Evolutionary conservation across 2,113 vertebrate species (phyloP).

Genomic region (Notarius lentiginosus): DNA sequence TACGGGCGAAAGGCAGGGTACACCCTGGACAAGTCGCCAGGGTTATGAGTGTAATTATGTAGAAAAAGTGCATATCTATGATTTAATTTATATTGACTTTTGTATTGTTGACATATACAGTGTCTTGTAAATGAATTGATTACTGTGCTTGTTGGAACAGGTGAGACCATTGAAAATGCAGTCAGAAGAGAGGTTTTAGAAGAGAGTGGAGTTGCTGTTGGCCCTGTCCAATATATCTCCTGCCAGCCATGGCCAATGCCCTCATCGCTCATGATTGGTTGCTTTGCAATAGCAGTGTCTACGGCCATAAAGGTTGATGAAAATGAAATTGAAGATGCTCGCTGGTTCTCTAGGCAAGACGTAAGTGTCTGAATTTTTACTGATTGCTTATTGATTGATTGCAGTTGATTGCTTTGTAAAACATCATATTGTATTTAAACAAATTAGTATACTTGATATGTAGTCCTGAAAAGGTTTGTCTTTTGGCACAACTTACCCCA

Average conservation of each 20-base stretch:
- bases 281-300: conserved; percentile 83
- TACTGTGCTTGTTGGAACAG: conserved; percentile 64
- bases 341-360: conserved; percentile 91
- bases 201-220: conserved; percentile 86
- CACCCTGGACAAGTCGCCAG: too few relatives aligned
- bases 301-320: conserved; percentile 89
- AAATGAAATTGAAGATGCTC: conserved; percentile 92
- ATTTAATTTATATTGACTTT: background rate
- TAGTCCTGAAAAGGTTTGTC: too few relatives aligned
- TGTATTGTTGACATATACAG: background rate
- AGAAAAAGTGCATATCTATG: background rate
- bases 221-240: conserved; percentile 85
- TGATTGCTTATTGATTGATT: too few relatives aligned
- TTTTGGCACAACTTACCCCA: background rate
- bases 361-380: conserved; percentile 62
- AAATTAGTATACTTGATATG: background rate
- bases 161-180: conserved; percentile 87
- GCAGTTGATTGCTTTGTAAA: background rate
- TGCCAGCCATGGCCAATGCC: conserved; percentile 97
- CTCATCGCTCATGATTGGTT: conserved; percentile 94
- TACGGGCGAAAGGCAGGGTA: too few relatives aligned
- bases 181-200: conserved; percentile 91
- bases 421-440: background rate
- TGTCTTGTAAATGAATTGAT: background rate
- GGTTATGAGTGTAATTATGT: background rate